Evolutionary conservation across 2,888 invertebrate genomes (phyloP), one percentile per base, ranked within the genome.

Genomic region (Sialis lutaria): DNA sequence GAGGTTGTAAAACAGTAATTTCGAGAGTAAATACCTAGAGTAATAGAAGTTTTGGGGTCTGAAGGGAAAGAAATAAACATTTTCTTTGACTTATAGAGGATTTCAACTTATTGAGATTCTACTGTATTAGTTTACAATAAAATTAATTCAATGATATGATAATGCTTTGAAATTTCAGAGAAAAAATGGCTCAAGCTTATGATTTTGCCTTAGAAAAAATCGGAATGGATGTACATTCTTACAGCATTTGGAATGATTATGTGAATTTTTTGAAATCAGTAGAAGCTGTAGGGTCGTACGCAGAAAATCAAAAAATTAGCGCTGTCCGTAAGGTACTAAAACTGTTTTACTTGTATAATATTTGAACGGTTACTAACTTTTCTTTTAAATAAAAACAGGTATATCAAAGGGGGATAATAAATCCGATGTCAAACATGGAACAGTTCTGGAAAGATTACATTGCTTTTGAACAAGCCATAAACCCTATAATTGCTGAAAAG

Each of bases 151-250:
- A 4, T 22, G 2, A 22, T 4, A 22, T 22, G 22, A 22, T 22
- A 22, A 22, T 22, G 2, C 22, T 22, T 22, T 22, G 22, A 22
- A 22, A 2, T 62, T 63, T 61, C 63, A 95, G 97, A 61, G 98
- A 98, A 65, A 97, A 96, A 70, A 90, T 99, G 88, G 97, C 97
- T 0, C 95, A 98, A 64, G 97, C 98, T 0, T 99, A 97, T 64
- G 97, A 99, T 67, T 98, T 98, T 67, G 97, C 98, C 0, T 67
- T 99, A 53, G 98, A 98, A 53, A 96, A 97, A 68, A 96, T 99
- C 54, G 98, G 98, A 0, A 83, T 98, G 80, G 98, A 99, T 61
- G 85, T 96, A 55, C 90, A 93, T 67, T 91, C 96, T 0, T 93
- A 89, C 63, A 82, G 87, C 6, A 89, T 99, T 50, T 99, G 97